phyloP scores from a whole-genome alignment of 2,113 vertebrate species.

The Aramus guarauna region DNA sequence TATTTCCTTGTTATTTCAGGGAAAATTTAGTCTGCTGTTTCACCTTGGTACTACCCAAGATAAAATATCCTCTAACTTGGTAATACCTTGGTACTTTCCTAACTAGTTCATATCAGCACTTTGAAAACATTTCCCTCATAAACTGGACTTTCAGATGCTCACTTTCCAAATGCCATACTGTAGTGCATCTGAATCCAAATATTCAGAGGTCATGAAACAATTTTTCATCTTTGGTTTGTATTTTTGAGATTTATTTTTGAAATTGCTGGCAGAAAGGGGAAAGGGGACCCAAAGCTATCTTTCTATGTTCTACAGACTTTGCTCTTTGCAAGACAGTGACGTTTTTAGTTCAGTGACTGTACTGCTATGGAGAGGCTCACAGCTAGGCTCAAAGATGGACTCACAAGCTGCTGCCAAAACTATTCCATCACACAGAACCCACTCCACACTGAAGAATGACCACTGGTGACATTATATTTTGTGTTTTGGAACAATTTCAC shows the following conservation, averaged over 20 bases:
- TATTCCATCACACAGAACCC: background rate
- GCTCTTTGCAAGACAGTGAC: background rate
- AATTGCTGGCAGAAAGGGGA: background rate
- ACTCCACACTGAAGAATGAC: background rate
- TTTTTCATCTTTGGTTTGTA: background rate
- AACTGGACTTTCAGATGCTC: background rate
- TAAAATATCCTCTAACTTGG: background rate
- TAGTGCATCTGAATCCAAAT: background rate
- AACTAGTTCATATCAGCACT: background rate
- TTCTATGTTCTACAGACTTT: background rate
- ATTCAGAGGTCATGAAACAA: background rate
- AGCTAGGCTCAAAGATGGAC: background rate
- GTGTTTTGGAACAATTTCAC: background rate
- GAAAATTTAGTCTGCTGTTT: background rate
- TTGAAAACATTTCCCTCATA: background rate
- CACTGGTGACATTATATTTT: background rate
- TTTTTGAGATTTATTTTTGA: background rate
- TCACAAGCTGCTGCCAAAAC: background rate
- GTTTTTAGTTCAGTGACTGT: background rate
- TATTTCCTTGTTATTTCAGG: background rate
- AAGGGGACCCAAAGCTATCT: background rate
- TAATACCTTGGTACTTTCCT: background rate
- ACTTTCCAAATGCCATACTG: background rate
- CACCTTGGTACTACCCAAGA: background rate
- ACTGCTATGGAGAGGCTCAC: background rate